Conservation (phyloP, 2,797 vertebrate species). For the Gorsachius magnificus region DNA sequence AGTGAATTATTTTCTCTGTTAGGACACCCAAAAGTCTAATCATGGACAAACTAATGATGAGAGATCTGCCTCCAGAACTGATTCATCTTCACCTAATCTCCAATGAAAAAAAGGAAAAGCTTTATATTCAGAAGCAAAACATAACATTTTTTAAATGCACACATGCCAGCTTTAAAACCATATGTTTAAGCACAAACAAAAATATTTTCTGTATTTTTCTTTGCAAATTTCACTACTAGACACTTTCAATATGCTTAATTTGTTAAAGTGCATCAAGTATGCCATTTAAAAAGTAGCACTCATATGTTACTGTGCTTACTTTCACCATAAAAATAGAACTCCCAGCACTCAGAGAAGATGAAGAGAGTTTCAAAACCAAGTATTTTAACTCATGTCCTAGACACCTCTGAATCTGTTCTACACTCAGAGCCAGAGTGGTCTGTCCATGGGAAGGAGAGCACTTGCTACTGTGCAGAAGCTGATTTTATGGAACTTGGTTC, state of each 20-base stretch:
- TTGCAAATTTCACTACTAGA: slow-evolving; percentile 16
- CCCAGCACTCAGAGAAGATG: not conserved
- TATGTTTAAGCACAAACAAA: slow-evolving; percentile 46
- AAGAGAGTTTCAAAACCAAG: slow-evolving; percentile 30
- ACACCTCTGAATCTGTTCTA: slow-evolving; percentile 23
- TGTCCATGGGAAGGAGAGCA: not conserved
- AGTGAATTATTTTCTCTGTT: not conserved
- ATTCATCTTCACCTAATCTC: not conserved
- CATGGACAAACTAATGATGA: not conserved
- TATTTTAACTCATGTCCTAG: slow-evolving; percentile 29
- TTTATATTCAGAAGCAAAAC: not conserved
- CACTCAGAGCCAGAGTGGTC: not conserved
- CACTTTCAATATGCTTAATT: slow-evolving; percentile 29
- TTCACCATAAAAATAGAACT: slow-evolving; percentile 46
- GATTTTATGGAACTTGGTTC: not conserved
- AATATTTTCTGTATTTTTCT: slow-evolving; percentile 46
- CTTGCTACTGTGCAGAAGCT: not conserved
- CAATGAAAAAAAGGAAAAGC: not conserved
- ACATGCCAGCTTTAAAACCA: slow-evolving; percentile 46
- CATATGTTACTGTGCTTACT: not conserved
- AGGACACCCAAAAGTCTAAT: not conserved
- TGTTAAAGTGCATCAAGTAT: slow-evolving; percentile 7
- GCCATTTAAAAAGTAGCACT: slow-evolving; percentile 35
- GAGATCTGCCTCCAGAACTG: not conserved
- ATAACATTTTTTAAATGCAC: not conserved